phyloP scores from a whole-genome alignment of 2,113 vertebrate species.

The Diadophis punctatus region DNA sequence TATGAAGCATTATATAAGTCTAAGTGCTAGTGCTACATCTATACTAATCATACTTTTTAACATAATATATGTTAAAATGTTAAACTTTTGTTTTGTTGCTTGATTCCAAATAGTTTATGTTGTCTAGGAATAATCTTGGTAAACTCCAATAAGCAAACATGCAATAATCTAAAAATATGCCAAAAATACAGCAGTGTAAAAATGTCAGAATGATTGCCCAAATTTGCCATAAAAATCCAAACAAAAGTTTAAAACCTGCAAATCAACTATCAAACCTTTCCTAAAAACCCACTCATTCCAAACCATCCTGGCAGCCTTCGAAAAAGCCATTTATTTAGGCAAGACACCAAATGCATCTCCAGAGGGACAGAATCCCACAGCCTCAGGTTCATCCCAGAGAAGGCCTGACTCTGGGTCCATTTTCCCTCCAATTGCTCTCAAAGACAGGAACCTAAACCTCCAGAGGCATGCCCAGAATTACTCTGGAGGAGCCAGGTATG shows the following conservation, averaged over 20 bases:
- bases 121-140: background rate
- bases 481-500: background rate
- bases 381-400: background rate
- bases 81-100: background rate
- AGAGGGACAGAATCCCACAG: background rate
- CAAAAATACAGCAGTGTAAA: background rate
- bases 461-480: background rate
- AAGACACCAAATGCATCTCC: background rate
- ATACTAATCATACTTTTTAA: background rate
- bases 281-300: background rate
- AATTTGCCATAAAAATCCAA: background rate
- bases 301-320: background rate
- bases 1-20: background rate
- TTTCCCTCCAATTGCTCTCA: background rate
- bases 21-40: background rate
- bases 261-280: background rate
- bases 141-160: background rate
- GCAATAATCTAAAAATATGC: background rate
- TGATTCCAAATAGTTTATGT: background rate
- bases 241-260: background rate
- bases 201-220: background rate
- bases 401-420: background rate
- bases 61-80: background rate
- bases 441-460: background rate
- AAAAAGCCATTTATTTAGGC: background rate